These are phyloP conservation scores for Hemitrygon akajei DNA, from an alignment of 2,797 vertebrate genomes.

Conservation along the genomic window DNA sequence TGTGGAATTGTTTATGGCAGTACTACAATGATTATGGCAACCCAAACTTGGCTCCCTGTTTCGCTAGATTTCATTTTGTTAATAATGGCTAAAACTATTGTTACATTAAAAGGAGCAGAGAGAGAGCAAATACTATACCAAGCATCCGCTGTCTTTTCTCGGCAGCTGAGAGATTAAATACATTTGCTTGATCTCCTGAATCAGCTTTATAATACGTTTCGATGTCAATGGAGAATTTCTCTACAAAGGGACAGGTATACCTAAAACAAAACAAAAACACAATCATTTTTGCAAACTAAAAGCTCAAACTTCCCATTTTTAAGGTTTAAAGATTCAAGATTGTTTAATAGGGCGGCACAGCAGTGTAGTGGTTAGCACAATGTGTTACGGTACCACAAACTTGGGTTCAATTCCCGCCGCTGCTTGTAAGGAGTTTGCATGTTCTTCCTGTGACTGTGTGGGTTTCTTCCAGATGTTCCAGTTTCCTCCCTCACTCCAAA, in stretches of 20 bases:
- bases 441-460: too few relatives aligned
- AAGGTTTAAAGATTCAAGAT: too few relatives aligned
- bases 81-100: not conserved
- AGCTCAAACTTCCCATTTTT: not conserved
- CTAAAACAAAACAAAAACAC: constrained; percentile 51
- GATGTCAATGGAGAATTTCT: constrained; percentile 98
- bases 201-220: constrained; percentile 93
- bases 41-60: not conserved
- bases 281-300: not conserved
- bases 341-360: too few relatives aligned
- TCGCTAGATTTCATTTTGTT: not conserved
- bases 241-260: constrained; percentile 96
- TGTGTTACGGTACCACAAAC: too few relatives aligned
- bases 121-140: constrained; percentile 58
- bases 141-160: constrained; percentile 81
- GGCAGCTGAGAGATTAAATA: constrained; percentile 81
- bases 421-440: too few relatives aligned
- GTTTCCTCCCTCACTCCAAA: too few relatives aligned
- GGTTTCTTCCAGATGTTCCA: too few relatives aligned
- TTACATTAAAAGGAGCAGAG: not conserved
- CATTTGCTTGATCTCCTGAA: constrained; percentile 76
- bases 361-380: too few relatives aligned
- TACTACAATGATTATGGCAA: not conserved
- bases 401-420: too few relatives aligned
- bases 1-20: not conserved